A percentile compares a stretch with the other conserved stretches of the same genome.
These are phyloP conservation scores for Hyposoter didymator DNA, from an alignment of 2,888 invertebrate species.

Conservation along the genomic window DNA sequence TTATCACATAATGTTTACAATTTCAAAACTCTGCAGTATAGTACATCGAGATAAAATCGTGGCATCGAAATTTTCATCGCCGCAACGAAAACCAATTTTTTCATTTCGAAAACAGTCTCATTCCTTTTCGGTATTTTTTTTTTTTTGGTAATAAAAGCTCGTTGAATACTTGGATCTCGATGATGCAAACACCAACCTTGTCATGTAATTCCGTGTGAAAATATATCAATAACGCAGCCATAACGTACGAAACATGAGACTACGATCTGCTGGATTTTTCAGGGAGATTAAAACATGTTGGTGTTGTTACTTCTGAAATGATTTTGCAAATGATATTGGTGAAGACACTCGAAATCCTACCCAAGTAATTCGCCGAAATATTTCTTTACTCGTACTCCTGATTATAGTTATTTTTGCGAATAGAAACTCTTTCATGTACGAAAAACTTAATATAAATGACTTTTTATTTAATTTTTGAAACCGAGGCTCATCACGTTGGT, in stretches of 20 bases:
- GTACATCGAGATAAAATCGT: background rate
- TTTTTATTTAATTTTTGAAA: background rate
- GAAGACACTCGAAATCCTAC: background rate
- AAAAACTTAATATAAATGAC: no score
- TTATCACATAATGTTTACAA: background rate
- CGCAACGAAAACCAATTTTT: background rate
- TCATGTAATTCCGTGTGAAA: background rate
- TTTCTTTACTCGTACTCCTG: background rate
- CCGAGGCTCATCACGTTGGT: background rate
- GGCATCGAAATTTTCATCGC: background rate
- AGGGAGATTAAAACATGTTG: background rate
- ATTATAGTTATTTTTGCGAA: background rate
- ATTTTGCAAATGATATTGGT: background rate
- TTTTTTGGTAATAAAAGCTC: background rate
- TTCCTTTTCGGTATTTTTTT: background rate
- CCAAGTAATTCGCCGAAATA: background rate
- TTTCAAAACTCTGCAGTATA: background rate
- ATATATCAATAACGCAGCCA: no score
- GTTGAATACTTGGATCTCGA: background rate
- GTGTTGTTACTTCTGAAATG: background rate
- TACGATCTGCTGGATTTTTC: background rate
- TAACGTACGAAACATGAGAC: background rate
- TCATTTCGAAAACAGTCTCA: background rate
- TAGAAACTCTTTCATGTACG: background rate
- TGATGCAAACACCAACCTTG: background rate